Base-by-base conservation (phyloP, 2,113 vertebrate genomes). In the Sphaerodactylus townsendi region DNA sequence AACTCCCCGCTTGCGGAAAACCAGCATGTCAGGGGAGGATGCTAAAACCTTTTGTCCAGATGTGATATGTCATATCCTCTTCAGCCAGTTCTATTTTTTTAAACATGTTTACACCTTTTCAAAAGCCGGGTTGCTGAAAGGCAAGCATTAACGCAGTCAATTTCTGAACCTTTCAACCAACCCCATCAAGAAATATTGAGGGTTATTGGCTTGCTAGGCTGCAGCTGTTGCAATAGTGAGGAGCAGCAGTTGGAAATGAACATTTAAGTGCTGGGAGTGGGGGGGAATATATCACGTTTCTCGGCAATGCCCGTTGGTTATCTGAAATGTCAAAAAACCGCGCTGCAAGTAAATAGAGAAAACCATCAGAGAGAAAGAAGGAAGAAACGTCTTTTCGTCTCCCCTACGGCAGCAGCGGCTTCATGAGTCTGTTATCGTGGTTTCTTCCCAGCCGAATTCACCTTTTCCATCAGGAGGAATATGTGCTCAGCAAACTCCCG, bases 401-500 rank as follows among this genome's bases (percentile, higher is more conserved):
- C 10, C 65, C 73, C 79, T 66, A 23, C 64, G 86, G 64, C 2
- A 17, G 28, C 2, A 23, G 48, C 6, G 1, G 17, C 76, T 71
- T 37, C 21, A 25, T 39, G 33, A 23, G 30, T 46, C 28, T 35
- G 15, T 19, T n/a, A 62, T 21, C 77, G 85, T 0, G 0, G 37
- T n/a, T 85, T 69, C 79, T 87, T 84, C 65, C 62, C 78, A 15
- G 82, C 37, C 37, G 88, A 85, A 83, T 35, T 89, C 15, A 86
- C 80, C 91, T 94, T 93, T 92, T 92, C 88, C 95, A 93, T 88
- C 46, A 97, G 93, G 33, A 96, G 94, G 44, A 96, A 96, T 80
- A 99, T 96, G 93, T 98, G 95, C 10, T 99, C 97, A 0, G 96
- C 94, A 11, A 99, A 99, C 93, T 99, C 98, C n/a, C 96, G 89